Percentiles rank a stretch among this genome's conserved stretches.
Evolutionary conservation across 2,113 vertebrate genomes (phyloP).

Genomic region (Tenebrosternarchus preto): DNA sequence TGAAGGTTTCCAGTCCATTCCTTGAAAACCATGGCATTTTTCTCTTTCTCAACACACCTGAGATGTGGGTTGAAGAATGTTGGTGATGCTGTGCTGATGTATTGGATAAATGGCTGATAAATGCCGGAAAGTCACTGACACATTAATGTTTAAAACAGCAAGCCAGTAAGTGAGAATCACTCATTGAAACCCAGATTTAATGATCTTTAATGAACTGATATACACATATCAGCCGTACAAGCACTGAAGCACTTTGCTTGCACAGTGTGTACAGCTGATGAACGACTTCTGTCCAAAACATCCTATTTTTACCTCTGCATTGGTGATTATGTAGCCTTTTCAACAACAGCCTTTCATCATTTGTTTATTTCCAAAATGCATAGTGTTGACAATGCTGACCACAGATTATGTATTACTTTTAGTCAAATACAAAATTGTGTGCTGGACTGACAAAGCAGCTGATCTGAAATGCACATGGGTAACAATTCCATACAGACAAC

Average conservation of each 20-base stretch:
- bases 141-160: too few species aligned
- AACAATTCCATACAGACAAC: not conserved
- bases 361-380: not conserved
- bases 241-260: too few species aligned
- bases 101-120: conserved; percentile 1
- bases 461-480: not conserved
- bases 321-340: too few species aligned
- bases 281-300: too few species aligned
- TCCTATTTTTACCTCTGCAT: not conserved
- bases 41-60: not conserved
- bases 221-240: too few species aligned
- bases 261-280: too few species aligned
- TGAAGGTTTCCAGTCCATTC: not conserved
- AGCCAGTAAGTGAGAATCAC: too few species aligned
- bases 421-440: not conserved
- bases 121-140: not conserved
- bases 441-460: not conserved
- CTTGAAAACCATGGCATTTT: not conserved
- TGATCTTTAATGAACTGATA: too few species aligned
- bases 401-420: not conserved
- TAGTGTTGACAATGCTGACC: not conserved
- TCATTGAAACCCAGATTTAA: too few species aligned
- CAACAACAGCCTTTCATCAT: too few species aligned
- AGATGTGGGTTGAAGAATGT: not conserved
- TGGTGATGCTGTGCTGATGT: too few species aligned